Evolutionary conservation across 2,797 vertebrate genomes (phyloP).

Genomic region (Schizopygopsis pylzovi): DNA sequence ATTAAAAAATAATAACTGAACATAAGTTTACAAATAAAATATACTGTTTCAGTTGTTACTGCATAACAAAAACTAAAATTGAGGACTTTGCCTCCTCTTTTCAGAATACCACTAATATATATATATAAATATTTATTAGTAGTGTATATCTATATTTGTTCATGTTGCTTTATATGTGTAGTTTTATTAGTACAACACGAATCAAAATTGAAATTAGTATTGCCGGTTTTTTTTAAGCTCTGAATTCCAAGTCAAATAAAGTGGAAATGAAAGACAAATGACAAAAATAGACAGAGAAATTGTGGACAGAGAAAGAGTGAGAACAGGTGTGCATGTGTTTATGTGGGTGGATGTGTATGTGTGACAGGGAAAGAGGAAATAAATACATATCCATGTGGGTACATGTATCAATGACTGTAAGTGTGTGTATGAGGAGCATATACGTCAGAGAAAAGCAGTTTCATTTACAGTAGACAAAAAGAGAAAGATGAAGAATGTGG

Average conservation of each 20-base stretch:
- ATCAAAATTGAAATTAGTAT: neutral
- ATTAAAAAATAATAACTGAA: no score
- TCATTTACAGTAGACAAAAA: neutral
- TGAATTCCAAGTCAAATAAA: neutral
- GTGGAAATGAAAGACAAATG: neutral
- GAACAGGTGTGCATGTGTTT: neutral
- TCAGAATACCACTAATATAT: no score
- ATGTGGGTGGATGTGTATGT: neutral
- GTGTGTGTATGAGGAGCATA: neutral
- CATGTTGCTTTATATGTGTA: neutral
- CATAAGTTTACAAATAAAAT: no score
- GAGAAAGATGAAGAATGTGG: neutral
- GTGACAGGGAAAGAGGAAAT: neutral
- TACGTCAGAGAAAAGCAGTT: neutral
- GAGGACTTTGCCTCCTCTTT: no score
- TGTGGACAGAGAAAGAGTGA: neutral
- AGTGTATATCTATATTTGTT: neutral
- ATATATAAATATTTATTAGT: neutral
- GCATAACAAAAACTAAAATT: no score
- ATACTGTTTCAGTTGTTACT: no score
- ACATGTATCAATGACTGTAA: neutral
- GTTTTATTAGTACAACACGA: neutral
- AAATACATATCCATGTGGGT: slow-evolving; percentile 30
- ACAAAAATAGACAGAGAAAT: neutral
- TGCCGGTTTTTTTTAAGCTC: neutral